These are phyloP conservation scores for Butorides virescens DNA, from an alignment of 2,113 vertebrate species.

Conservation along the genomic window DNA sequence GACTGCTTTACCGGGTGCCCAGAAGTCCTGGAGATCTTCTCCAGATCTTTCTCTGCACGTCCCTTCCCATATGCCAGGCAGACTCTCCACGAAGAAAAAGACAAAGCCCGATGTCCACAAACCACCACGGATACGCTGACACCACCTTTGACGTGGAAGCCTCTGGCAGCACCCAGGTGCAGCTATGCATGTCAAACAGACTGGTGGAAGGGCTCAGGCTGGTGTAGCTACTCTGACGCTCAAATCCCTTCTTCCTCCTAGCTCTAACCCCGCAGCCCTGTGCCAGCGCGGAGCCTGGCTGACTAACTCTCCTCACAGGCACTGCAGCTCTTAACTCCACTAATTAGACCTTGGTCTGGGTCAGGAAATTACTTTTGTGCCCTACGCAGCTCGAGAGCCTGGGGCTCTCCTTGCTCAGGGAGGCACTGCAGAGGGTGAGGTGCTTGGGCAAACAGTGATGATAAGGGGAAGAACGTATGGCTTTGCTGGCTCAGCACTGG, in stretches of 20 bases:
- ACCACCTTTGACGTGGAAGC: background rate
- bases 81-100: background rate
- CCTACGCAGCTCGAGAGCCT: background rate
- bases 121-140: background rate
- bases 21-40: background rate
- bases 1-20: background rate
- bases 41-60: background rate
- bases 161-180: background rate
- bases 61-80: background rate
- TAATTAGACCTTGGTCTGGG: background rate
- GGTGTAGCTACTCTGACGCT: background rate
- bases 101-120: background rate
- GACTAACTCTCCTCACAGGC: background rate
- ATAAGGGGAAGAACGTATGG: background rate
- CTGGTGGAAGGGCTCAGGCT: background rate
- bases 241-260: background rate
- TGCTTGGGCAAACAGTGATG: background rate
- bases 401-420: background rate
- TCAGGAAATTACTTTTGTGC: background rate
- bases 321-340: background rate
- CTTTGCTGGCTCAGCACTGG: constrained; percentile 33
- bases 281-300: background rate
- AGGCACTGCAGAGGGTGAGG: background rate
- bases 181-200: background rate
- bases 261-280: background rate